Conservation (phyloP, 2,888 invertebrate genomes). For the Diachrysia chrysitis region DNA sequence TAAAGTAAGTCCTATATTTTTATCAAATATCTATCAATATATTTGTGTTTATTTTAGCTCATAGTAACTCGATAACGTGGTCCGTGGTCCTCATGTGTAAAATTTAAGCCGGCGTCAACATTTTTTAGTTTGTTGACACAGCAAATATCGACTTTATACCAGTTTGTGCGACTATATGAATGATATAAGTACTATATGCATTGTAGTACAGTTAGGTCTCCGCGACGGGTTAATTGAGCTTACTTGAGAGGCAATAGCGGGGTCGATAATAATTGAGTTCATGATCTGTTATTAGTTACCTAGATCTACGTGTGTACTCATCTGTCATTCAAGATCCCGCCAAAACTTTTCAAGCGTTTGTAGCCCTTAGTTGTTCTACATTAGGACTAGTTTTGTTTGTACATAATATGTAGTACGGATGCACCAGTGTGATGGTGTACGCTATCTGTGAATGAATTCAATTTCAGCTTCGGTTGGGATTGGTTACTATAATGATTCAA, state of each 20-base stretch:
- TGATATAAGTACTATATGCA: conserved; percentile 21
- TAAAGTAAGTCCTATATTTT: conserved; percentile 48
- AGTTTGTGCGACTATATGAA: conserved; percentile 25
- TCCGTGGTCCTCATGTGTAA: conserved; percentile 27
- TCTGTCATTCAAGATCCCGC: conserved; percentile 38
- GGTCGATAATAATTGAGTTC: conserved; percentile 61
- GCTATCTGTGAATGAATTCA: conserved; percentile 41
- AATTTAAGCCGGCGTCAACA: conserved; percentile 43
- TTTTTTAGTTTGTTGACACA: conserved; percentile 59
- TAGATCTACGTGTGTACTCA: conserved; percentile 19
- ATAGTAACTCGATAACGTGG: conserved; percentile 29
- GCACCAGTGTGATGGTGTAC: conserved; percentile 23
- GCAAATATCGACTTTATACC: conserved; percentile 36
- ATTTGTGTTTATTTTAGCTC: conserved; percentile 32
- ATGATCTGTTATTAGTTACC: conserved; percentile 41
- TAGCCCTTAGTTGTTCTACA: background rate
- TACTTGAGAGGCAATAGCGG: conserved; percentile 30
- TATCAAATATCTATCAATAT: background rate
- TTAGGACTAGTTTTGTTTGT: conserved; percentile 25
- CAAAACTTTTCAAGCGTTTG: conserved; percentile 37
- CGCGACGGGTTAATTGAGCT: conserved; percentile 40
- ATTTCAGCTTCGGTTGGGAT: conserved; percentile 7
- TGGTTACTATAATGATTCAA: conserved; percentile 12
- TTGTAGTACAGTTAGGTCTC: conserved; percentile 16
- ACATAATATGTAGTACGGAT: conserved; percentile 14